Percentiles rank a stretch among this genome's conserved stretches.
These are phyloP conservation scores for Euura lappo DNA, from an alignment of 1,140 invertebrate species.

Conservation along the genomic window DNA sequence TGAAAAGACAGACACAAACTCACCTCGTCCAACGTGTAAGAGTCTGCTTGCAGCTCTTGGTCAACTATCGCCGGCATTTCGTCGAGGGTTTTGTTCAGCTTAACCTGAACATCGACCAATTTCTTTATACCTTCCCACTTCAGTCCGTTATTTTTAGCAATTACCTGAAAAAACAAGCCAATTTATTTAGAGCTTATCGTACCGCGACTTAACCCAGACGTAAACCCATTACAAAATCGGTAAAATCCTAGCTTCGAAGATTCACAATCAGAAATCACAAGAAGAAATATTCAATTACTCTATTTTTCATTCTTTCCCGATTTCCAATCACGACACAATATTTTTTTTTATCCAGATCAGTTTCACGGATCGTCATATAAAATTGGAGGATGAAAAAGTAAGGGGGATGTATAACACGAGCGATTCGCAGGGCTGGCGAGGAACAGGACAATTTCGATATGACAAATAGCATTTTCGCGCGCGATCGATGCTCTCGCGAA, in stretches of 20 bases:
- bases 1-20: background rate
- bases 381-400: background rate
- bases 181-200: background rate
- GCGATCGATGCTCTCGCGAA: background rate
- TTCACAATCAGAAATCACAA: no score
- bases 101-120: slow-evolving; percentile 76
- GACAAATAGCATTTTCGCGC: background rate
- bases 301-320: background rate
- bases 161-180: slow-evolving; percentile 60
- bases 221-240: background rate
- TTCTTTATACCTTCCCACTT: slow-evolving; percentile 67
- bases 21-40: slow-evolving; percentile 82
- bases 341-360: background rate
- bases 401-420: background rate
- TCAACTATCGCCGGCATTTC: slow-evolving; percentile 75
- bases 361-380: background rate
- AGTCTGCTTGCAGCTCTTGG: slow-evolving; percentile 68
- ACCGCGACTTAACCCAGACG: background rate
- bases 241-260: background rate
- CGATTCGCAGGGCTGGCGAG: background rate
- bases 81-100: slow-evolving; percentile 66
- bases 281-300: no score
- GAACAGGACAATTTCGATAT: background rate
- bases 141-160: slow-evolving; percentile 70
- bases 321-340: background rate